Evolutionary conservation across 2,888 invertebrate species (phyloP).

Genomic region (Gryllus longicercus): DNA sequence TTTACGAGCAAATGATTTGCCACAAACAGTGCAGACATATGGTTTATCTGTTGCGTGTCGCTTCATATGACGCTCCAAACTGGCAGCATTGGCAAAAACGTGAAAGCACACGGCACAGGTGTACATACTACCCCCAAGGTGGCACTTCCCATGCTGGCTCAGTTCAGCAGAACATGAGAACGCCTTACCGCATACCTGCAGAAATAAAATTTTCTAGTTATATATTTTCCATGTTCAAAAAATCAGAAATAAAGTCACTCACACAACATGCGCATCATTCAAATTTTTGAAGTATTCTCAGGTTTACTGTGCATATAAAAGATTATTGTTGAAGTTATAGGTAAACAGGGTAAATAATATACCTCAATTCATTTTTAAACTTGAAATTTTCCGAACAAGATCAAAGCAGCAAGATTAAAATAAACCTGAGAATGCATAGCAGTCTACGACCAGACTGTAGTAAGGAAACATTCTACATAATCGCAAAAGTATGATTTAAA

Average conservation of each 20-base stretch:
- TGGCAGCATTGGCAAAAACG: constrained; percentile 68
- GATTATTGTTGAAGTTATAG: no score
- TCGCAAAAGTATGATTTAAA: not conserved
- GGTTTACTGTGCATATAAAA: not conserved
- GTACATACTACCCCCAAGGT: constrained; percentile 73
- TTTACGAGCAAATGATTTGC: constrained; percentile 81
- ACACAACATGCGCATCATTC: not conserved
- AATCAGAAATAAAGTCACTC: not conserved
- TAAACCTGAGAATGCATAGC: not conserved
- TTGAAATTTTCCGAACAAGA: no score
- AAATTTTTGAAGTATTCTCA: not conserved
- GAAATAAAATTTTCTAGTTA: not conserved
- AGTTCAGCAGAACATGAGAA: constrained; percentile 76
- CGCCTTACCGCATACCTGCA: constrained; percentile 76
- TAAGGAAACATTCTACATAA: constrained; percentile 1
- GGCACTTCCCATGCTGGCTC: constrained; percentile 78
- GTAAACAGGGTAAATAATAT: no score
- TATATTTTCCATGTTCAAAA: not conserved
- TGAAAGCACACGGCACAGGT: constrained; percentile 70
- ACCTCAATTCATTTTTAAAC: no score
- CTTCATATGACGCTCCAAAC: constrained; percentile 73
- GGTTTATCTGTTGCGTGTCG: constrained; percentile 79
- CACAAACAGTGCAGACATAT: constrained; percentile 79
- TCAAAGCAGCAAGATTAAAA: not conserved
- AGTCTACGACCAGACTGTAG: constrained; percentile 1